A percentile compares a stretch with the other conserved stretches of the same genome.
Conservation (phyloP, 2,888 invertebrate species). For the Perizoma flavofasciatum region DNA sequence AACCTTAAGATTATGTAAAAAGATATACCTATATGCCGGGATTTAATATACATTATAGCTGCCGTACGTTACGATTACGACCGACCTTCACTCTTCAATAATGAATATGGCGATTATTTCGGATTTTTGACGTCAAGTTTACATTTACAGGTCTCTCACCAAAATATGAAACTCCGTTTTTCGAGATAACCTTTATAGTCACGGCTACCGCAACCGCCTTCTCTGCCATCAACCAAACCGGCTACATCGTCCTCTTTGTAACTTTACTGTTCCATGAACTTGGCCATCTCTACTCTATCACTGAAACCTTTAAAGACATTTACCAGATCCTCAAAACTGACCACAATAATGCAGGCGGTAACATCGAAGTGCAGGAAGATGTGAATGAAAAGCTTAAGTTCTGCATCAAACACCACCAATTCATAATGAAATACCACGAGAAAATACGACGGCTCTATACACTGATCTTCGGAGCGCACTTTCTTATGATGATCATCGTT, state of each 20-base stretch:
- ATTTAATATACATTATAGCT: too few relatives aligned
- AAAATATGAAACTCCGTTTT: slow-evolving; percentile 60
- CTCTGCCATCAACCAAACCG: slow-evolving; percentile 64
- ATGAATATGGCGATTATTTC: background rate
- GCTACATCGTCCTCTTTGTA: slow-evolving; percentile 62
- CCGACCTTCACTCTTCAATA: too few relatives aligned
- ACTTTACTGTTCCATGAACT: slow-evolving; percentile 57
- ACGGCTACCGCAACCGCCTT: slow-evolving; percentile 54
- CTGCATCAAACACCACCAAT: slow-evolving; percentile 62
- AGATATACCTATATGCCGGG: too few relatives aligned
- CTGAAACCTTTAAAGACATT: slow-evolving; percentile 52
- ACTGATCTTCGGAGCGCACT: slow-evolving; percentile 58
- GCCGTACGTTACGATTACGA: too few relatives aligned
- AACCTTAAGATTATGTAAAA: too few relatives aligned
- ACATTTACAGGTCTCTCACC: slow-evolving; percentile 52
- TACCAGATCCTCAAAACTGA: slow-evolving; percentile 31
- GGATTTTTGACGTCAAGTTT: background rate
- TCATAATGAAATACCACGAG: slow-evolving; percentile 51
- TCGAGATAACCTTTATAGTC: slow-evolving; percentile 53
- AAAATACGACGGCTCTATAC: slow-evolving; percentile 54
- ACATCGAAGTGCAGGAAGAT: slow-evolving; percentile 20
- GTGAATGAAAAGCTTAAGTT: slow-evolving; percentile 51
- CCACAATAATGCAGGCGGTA: slow-evolving; percentile 1
- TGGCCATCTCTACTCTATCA: slow-evolving; percentile 60
- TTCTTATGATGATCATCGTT: slow-evolving; percentile 60